Conservation (phyloP, 2,113 vertebrate species). For the Brachionichthys hirsutus region DNA sequence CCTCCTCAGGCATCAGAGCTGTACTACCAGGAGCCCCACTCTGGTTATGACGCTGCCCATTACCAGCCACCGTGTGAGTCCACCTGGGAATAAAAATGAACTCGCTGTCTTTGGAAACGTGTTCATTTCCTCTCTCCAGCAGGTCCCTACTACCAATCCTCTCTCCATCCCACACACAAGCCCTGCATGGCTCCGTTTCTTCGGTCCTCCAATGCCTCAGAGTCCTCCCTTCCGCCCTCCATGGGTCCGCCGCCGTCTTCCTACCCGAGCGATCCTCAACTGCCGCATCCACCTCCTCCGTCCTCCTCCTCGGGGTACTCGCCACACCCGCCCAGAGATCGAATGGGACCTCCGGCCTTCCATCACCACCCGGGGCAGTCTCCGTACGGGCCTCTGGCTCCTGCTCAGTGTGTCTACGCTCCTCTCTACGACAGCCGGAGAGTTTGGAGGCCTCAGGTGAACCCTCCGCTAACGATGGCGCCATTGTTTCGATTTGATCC, state of each 20-base stretch:
- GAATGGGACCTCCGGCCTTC: conserved; percentile 82
- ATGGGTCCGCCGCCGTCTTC: conserved; percentile 68
- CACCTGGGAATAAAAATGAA: neutral
- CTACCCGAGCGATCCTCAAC: conserved; percentile 56
- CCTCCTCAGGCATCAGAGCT: conserved; percentile 84
- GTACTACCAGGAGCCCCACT: conserved; percentile 87
- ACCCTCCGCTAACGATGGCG: neutral
- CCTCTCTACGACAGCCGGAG: conserved; percentile 94
- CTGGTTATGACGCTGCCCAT: conserved; percentile 83
- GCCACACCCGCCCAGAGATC: conserved; percentile 82
- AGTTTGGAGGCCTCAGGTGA: conserved; percentile 89
- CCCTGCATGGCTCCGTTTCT: conserved; percentile 89
- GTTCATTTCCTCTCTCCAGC: conserved; percentile 38
- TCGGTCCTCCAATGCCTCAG: conserved; percentile 86
- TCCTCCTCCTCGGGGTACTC: conserved; percentile 84
- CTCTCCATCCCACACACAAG: conserved; percentile 86
- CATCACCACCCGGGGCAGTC: conserved; percentile 80
- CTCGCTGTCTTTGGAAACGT: neutral
- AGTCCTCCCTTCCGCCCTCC: conserved; percentile 87
- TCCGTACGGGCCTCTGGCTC: conserved; percentile 84
- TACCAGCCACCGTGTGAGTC: conserved; percentile 86
- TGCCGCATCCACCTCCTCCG: conserved; percentile 66
- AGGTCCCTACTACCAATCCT: conserved; percentile 86
- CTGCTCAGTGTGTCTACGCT: conserved; percentile 88
- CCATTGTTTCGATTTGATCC: neutral